A percentile compares a stretch with the other conserved stretches of the same genome.
phyloP scores from a whole-genome alignment of 2,113 vertebrate genomes.

The Speoplatyrhinus poulsoni region DNA sequence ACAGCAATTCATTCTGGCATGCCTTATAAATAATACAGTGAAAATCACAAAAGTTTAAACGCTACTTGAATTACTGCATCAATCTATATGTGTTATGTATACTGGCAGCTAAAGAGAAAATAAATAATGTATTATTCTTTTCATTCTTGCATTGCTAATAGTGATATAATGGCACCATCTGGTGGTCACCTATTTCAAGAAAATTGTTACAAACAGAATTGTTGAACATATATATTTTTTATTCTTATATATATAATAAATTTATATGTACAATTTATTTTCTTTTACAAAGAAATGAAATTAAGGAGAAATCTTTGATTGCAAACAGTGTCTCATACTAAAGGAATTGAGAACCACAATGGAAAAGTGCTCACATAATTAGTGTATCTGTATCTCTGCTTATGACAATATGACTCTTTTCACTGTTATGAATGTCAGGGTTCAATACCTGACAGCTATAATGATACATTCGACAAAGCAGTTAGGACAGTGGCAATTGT shows the following conservation, averaged over 20 bases:
- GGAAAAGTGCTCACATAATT: constrained; percentile 76
- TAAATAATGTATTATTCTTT: too few species aligned
- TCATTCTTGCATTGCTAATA: too few species aligned
- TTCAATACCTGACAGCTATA: constrained; percentile 35
- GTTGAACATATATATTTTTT: constrained; percentile 77
- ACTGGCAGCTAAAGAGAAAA: background rate
- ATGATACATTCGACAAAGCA: constrained; percentile 62
- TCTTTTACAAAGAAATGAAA: constrained; percentile 75
- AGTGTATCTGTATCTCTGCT: constrained; percentile 29
- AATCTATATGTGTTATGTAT: background rate
- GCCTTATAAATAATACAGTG: background rate
- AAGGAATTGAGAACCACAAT: constrained; percentile 60
- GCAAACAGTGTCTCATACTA: constrained; percentile 80
- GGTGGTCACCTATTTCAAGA: background rate
- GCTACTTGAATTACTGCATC: too few species aligned
- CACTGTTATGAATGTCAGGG: constrained; percentile 30
- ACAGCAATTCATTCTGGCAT: background rate
- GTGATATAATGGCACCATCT: too few species aligned
- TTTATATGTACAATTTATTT: constrained; percentile 82
- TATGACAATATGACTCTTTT: constrained; percentile 3
- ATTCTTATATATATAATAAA: constrained; percentile 76
- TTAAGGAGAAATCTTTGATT: constrained; percentile 73
- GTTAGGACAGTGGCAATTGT: constrained; percentile 43
- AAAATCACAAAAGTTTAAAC: too few species aligned
- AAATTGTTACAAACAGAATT: constrained; percentile 18